These are phyloP conservation scores for Podiceps cristatus DNA, from an alignment of 2,113 vertebrate species.

Conservation along the genomic window DNA sequence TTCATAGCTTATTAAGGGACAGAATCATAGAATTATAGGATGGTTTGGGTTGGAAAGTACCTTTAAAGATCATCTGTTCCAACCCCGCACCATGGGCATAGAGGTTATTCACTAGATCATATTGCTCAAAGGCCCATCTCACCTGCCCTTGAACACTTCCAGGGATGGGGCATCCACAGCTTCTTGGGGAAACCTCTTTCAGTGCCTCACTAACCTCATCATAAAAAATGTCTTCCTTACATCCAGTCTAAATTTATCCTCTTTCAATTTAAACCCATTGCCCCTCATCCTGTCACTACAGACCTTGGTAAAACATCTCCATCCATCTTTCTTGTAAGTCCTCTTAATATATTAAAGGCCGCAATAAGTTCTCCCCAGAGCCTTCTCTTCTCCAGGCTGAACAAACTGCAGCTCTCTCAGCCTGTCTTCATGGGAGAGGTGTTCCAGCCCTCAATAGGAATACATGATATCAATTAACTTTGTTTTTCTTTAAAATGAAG, in stretches of 20 bases:
- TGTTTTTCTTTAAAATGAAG: background rate
- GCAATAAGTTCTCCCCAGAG: fast-evolving
- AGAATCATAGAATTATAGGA: background rate
- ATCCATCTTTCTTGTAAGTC: background rate
- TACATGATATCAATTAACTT: background rate
- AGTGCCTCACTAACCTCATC: background rate
- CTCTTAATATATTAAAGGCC: background rate
- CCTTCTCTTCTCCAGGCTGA: background rate
- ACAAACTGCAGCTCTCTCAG: background rate
- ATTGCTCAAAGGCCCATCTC: background rate
- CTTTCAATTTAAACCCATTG: background rate
- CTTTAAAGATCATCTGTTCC: background rate
- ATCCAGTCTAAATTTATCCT: background rate
- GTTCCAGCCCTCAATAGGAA: background rate
- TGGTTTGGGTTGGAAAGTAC: background rate
- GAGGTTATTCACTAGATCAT: background rate
- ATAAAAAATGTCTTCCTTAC: background rate
- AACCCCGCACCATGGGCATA: background rate
- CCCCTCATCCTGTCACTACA: background rate
- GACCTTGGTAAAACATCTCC: background rate
- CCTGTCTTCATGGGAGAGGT: background rate
- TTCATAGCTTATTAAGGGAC: background rate
- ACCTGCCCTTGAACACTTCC: background rate
- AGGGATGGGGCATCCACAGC: background rate
- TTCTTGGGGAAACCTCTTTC: background rate